Conservation (phyloP, 2,113 vertebrate genomes). For the Hemicordylus capensis region DNA sequence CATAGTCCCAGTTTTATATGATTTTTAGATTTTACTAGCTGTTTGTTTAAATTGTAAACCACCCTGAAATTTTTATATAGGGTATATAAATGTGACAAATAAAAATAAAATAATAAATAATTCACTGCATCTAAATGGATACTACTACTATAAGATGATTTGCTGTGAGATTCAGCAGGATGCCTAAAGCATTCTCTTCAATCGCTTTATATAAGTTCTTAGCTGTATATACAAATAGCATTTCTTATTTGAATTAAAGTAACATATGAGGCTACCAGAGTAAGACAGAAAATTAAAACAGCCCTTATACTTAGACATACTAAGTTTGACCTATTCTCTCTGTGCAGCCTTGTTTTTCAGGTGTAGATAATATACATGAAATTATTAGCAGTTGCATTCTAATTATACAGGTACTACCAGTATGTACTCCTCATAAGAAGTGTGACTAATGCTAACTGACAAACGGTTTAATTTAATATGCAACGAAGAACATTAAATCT, state of each 20-base stretch:
- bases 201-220: neutral
- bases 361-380: neutral
- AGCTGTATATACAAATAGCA: neutral
- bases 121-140: no score
- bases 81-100: no score
- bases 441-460: neutral
- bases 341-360: neutral
- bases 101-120: no score
- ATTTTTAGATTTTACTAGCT: no score
- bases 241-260: constrained; percentile 3
- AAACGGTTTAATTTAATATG: neutral
- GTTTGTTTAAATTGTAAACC: no score
- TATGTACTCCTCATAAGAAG: neutral
- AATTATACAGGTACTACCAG: neutral
- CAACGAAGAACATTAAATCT: neutral
- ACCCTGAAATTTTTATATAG: no score
- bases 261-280: neutral
- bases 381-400: neutral
- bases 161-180: neutral
- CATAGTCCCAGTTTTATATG: no score
- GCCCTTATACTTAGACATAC: neutral
- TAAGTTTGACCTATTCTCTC: neutral
- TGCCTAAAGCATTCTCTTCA: neutral
- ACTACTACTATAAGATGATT: neutral
- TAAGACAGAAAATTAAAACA: neutral